These are phyloP conservation scores for Drosophila birchii DNA, from an alignment of 2,888 invertebrate genomes.

Conservation along the genomic window DNA sequence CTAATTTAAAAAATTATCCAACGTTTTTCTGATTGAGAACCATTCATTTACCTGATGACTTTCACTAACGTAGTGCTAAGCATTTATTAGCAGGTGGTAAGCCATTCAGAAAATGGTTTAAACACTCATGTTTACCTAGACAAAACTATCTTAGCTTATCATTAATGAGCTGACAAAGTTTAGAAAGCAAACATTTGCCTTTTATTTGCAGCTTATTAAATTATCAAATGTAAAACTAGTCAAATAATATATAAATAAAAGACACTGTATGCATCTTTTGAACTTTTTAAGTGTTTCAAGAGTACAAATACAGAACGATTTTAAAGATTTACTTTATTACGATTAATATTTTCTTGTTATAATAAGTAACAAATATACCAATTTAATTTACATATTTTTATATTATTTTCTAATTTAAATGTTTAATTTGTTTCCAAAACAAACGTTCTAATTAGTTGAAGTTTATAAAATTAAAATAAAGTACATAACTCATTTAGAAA, in stretches of 20 bases:
- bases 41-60: background rate
- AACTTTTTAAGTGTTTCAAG: background rate
- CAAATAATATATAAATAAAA: background rate
- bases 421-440: too few relatives aligned
- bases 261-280: background rate
- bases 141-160: constrained; percentile 13
- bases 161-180: background rate
- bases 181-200: background rate
- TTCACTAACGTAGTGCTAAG: background rate
- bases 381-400: background rate
- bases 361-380: background rate
- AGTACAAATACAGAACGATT: background rate
- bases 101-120: constrained; percentile 28
- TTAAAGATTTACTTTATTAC: too few relatives aligned
- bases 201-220: background rate
- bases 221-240: background rate
- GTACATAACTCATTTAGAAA: background rate
- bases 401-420: background rate
- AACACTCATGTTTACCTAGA: constrained; percentile 25
- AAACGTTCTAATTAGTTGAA: too few relatives aligned
- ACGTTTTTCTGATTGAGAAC: background rate
- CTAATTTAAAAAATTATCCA: too few relatives aligned
- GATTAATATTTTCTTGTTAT: background rate
- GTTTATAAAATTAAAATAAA: background rate
- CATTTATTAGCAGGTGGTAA: background rate